phyloP scores from a whole-genome alignment of 2,888 invertebrate species.

The Brenthis hecate region DNA sequence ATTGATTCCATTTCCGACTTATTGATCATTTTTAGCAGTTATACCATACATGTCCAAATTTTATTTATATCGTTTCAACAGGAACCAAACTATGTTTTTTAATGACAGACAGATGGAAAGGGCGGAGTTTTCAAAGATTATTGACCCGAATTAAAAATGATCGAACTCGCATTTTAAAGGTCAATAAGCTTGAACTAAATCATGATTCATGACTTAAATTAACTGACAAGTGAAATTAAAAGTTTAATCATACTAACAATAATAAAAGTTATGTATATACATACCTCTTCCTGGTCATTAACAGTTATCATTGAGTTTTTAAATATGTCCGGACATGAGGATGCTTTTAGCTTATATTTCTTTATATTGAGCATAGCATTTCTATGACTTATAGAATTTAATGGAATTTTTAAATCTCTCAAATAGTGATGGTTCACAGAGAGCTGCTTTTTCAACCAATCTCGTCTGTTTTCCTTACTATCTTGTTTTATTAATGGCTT shows the following conservation, averaged over 20 bases:
- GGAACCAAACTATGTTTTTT: too few species aligned
- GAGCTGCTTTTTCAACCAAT: constrained; percentile 75
- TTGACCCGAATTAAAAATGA: neutral
- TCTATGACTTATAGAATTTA: constrained; percentile 92
- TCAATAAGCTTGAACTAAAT: too few species aligned
- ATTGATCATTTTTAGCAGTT: too few species aligned
- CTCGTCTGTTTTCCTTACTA: constrained; percentile 68
- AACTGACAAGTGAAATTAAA: neutral
- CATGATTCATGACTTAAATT: neutral
- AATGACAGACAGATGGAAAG: too few species aligned
- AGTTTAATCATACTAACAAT: neutral
- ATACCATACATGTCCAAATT: neutral
- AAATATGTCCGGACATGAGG: constrained; percentile 95
- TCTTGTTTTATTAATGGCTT: constrained; percentile 69
- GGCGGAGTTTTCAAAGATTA: too few species aligned
- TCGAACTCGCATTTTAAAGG: neutral
- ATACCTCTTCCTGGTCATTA: constrained; percentile 89
- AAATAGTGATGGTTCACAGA: constrained; percentile 86
- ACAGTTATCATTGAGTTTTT: constrained; percentile 94
- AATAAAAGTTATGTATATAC: constrained; percentile 27
- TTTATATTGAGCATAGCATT: constrained; percentile 92
- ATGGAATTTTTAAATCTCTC: constrained; percentile 87
- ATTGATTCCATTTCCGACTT: too few species aligned
- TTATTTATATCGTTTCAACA: too few species aligned
- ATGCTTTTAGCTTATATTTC: constrained; percentile 90